Base-by-base conservation (phyloP, 2,113 vertebrate species). In the Hippoglossus stenolepis region DNA sequence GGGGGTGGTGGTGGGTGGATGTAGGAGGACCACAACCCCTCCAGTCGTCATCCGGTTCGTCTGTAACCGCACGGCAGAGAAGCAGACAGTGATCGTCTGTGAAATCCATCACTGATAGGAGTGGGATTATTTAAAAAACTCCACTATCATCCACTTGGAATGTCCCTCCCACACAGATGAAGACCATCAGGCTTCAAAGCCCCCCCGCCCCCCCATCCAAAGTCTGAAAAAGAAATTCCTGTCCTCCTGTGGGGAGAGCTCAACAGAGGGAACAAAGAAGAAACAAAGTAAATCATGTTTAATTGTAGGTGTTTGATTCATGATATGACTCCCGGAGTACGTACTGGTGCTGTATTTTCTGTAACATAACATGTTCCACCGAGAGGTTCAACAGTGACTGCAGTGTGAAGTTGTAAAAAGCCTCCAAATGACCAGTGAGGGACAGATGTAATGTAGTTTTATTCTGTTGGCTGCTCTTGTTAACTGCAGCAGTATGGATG, bases 21-120 rank as follows among this genome's bases (percentile, higher is more conserved):
- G 64, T 56, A 15, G 79, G 59, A 64, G 68, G 63, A 81, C 51
- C 73, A 40, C 73, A 77, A 76, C 73, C 73, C 76, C 67, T 81
- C 57, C 82, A 70, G 75, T 84, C 70, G 69, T 84, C 58, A 58
- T 86, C 78, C 58, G 67, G 74, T 83, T 87, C 67, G 62, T 62
- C 65, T 59, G 35, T 26, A 76, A 70, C 62, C 77, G 56, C 54
- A 49, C 57, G 59, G 80, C 54, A 64, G 63, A 54, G 79, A 59
- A 53, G 81, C 85, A 83, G 73, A 87, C 8, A 31, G 31, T 31
- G 31, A 31, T 7, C 31, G 45, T 89, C 90, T 93, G 92, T 43
- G 54, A 89, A 93, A 88, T 71, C 81, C 85, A 93, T 93, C 86
- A 90, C 68, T 69, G 75, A 90, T 91, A 89, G 80, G 77, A 85